These are phyloP conservation scores for Falcaria lacertinaria DNA, from an alignment of 2,888 invertebrate species.

Conservation along the genomic window DNA sequence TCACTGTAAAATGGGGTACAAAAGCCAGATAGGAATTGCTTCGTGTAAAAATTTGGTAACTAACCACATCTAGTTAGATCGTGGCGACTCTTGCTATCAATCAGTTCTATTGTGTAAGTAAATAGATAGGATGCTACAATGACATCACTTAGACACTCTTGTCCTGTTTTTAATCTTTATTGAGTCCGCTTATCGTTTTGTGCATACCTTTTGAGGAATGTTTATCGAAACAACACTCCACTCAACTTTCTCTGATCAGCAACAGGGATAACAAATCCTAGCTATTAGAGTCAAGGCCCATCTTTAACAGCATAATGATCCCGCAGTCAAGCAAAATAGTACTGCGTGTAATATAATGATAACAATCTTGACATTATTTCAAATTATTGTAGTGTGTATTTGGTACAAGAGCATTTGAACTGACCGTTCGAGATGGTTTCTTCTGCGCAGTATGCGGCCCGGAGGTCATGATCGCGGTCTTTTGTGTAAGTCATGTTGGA, in stretches of 20 bases:
- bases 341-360: conserved; percentile 12
- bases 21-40: too few species aligned
- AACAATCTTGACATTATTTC: conserved; percentile 36
- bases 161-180: conserved; percentile 17
- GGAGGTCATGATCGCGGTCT: conserved; percentile 22
- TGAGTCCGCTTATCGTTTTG: conserved; percentile 13
- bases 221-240: conserved; percentile 11
- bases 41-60: too few species aligned
- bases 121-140: conserved; percentile 1
- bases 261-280: conserved; percentile 8
- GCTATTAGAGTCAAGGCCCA: conserved; percentile 2
- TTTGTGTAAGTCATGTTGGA: conserved; percentile 17
- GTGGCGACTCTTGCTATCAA: too few species aligned
- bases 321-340: conserved; percentile 16
- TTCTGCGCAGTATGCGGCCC: conserved; percentile 15
- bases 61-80: too few species aligned
- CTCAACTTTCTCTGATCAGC: conserved; percentile 16
- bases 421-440: conserved; percentile 18
- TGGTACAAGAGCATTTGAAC: conserved; percentile 25
- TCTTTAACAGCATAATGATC: conserved; percentile 11
- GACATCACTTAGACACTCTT: conserved; percentile 6
- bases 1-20: too few species aligned
- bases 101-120: not conserved
- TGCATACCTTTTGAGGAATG: conserved; percentile 16
- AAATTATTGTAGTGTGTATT: conserved; percentile 27